phyloP scores from a whole-genome alignment of 2,113 vertebrate genomes.

The Aegithalos caudatus region DNA sequence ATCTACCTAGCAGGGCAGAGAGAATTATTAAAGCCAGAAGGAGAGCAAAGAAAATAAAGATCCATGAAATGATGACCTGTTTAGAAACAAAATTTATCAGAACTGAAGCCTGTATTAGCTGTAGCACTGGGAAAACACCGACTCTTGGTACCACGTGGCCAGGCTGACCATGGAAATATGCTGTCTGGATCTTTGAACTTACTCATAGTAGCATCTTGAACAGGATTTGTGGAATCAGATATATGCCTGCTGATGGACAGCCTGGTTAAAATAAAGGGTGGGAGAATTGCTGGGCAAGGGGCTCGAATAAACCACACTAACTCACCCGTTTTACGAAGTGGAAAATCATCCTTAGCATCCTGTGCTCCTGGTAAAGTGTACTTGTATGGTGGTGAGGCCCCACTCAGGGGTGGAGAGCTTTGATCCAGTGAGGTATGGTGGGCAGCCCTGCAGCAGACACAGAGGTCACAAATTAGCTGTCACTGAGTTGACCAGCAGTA shows the following conservation, averaged over 20 bases:
- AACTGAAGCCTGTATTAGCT: background rate
- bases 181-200: background rate
- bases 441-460: conserved; percentile 82
- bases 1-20: background rate
- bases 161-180: background rate
- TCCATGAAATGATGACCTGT: background rate
- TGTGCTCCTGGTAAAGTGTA: conserved; percentile 87
- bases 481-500: conserved; percentile 49
- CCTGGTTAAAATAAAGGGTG: background rate
- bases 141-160: background rate
- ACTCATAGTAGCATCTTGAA: background rate
- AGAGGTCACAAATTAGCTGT: conserved; percentile 43
- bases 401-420: conserved; percentile 93
- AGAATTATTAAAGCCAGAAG: background rate
- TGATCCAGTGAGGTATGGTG: conserved; percentile 97
- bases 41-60: background rate
- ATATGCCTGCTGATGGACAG: background rate
- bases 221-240: background rate
- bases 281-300: background rate
- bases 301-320: background rate
- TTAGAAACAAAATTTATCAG: background rate
- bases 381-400: conserved; percentile 89
- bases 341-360: conserved; percentile 93
- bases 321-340: conserved; percentile 97
- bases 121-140: background rate